Percentiles rank a stretch among this genome's conserved stretches.
phyloP scores from a whole-genome alignment of 2,113 vertebrate species.

The Poecilia latipinna region DNA sequence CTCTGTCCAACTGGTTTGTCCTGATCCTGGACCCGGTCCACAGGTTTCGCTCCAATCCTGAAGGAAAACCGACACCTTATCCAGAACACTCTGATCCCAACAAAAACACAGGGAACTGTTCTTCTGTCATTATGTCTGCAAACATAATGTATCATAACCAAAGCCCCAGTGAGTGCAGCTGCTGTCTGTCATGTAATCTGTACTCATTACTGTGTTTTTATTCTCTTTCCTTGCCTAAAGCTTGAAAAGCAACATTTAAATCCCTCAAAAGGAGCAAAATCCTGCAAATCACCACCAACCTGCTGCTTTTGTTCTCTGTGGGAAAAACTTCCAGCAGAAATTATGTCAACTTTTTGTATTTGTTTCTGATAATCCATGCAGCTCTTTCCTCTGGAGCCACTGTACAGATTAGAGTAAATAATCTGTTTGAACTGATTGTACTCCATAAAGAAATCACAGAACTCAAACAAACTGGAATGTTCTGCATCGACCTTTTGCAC shows the following conservation, averaged over 20 bases:
- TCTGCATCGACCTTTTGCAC: too few species aligned
- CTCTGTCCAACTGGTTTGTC: constrained; percentile 27
- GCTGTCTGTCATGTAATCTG: not conserved
- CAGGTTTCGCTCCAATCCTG: constrained; percentile 25
- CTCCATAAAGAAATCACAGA: not conserved
- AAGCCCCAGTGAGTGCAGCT: not conserved
- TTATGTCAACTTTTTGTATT: not conserved
- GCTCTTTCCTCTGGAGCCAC: not conserved
- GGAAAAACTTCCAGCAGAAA: not conserved
- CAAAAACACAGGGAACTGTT: not conserved
- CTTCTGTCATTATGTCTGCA: not conserved
- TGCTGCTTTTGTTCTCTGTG: not conserved
- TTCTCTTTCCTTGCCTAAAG: too few species aligned
- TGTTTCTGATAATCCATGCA: not conserved
- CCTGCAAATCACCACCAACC: not conserved
- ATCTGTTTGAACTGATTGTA: too few species aligned
- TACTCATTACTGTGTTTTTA: too few species aligned
- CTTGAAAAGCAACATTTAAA: too few species aligned
- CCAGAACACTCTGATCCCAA: not conserved
- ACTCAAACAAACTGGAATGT: too few species aligned
- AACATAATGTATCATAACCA: not conserved
- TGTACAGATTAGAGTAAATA: too few species aligned
- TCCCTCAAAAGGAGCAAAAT: not conserved
- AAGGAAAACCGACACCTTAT: constrained; percentile 8
- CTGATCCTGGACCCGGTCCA: constrained; percentile 19